A percentile compares a stretch with the other conserved stretches of the same genome.
phyloP scores from a whole-genome alignment of 2,797 vertebrate genomes.

The Diplodus puntazzo region DNA sequence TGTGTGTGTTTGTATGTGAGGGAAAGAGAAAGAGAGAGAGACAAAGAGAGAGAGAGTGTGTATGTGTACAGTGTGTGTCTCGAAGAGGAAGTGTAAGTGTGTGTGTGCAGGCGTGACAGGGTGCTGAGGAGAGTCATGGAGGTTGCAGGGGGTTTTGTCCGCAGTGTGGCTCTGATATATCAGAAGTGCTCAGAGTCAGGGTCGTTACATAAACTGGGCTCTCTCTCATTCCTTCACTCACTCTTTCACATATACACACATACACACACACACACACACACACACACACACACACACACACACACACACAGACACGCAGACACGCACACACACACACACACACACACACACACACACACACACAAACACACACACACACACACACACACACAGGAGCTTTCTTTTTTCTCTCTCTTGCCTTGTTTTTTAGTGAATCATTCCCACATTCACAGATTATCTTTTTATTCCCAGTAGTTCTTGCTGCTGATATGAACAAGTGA shows the following conservation, averaged over 20 bases:
- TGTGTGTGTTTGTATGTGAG: background rate
- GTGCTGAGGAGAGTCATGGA: conserved; percentile 54
- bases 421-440: background rate
- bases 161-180: conserved; percentile 58
- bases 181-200: conserved; percentile 60
- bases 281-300: background rate
- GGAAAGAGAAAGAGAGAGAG: conserved; percentile 1
- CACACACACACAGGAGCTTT: background rate
- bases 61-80: conserved; percentile 21
- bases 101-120: conserved; percentile 46
- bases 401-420: background rate
- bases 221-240: conserved; percentile 8
- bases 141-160: conserved; percentile 58
- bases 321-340: conserved; percentile 9
- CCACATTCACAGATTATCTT: background rate
- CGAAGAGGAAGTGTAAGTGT: conserved; percentile 4
- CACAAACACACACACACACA: background rate
- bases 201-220: conserved; percentile 54
- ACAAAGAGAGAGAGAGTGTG: conserved; percentile 5
- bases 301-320: conserved; percentile 4
- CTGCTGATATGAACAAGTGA: background rate
- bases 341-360: background rate
- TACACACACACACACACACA: conserved; percentile 8
- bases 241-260: conserved; percentile 1
- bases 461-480: background rate